A percentile compares a stretch with the other conserved stretches of the same genome.
These are phyloP conservation scores for Phlogophora meticulosa DNA, from an alignment of 2,888 invertebrate genomes.

Conservation along the genomic window DNA sequence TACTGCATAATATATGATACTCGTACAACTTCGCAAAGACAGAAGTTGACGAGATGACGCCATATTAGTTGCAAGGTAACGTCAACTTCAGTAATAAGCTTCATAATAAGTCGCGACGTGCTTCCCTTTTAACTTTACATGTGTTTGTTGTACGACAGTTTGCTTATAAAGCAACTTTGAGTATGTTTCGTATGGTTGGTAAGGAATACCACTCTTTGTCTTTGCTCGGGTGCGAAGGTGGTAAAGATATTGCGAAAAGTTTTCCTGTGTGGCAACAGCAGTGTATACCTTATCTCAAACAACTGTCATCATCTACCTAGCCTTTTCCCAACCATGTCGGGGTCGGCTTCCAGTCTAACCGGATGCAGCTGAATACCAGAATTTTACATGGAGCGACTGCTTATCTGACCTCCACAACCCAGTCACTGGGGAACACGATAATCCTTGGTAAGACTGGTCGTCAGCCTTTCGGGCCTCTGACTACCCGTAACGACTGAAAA, in stretches of 20 bases:
- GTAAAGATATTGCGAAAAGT: neutral
- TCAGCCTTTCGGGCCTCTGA: no score
- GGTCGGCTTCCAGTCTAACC: no score
- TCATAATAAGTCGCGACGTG: slow-evolving; percentile 28
- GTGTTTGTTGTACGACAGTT: slow-evolving; percentile 27
- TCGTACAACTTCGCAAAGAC: slow-evolving; percentile 47
- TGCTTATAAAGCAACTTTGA: slow-evolving; percentile 22
- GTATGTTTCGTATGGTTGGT: slow-evolving; percentile 5
- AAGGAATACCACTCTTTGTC: neutral
- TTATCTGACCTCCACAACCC: no score
- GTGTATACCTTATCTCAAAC: no score
- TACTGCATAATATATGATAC: slow-evolving; percentile 13
- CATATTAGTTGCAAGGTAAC: slow-evolving; percentile 55
- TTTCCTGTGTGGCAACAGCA: no score
- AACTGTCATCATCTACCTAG: no score
- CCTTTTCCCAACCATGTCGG: no score
- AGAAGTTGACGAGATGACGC: slow-evolving; percentile 33
- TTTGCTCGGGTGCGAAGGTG: neutral
- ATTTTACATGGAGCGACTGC: no score
- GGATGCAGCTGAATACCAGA: no score
- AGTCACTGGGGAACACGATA: no score
- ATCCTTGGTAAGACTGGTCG: no score
- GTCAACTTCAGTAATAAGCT: slow-evolving; percentile 54
- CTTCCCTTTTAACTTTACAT: slow-evolving; percentile 48
- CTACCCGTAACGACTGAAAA: no score